Conservation (phyloP, 2,113 vertebrate genomes). For the Oceanites oceanicus region DNA sequence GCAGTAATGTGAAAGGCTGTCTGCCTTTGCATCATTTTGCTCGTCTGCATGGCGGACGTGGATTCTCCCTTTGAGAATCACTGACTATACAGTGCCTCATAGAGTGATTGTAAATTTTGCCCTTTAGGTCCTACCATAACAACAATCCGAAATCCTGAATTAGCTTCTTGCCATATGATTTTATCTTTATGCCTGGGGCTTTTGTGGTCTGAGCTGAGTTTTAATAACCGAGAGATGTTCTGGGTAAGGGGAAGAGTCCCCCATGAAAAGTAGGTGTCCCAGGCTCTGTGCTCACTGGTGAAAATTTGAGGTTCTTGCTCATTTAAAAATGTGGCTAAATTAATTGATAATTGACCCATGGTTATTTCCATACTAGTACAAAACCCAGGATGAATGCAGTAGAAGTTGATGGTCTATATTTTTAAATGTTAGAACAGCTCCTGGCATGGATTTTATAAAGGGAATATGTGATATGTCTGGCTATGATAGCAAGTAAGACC, state of each 20-base stretch:
- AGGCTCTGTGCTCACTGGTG: background rate
- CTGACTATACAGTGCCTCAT: background rate
- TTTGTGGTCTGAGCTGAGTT: background rate
- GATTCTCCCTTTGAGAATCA: background rate
- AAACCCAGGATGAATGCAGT: background rate
- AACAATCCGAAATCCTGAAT: background rate
- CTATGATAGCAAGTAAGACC: background rate
- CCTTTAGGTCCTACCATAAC: background rate
- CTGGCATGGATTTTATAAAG: background rate
- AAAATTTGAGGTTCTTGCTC: background rate
- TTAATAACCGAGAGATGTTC: background rate
- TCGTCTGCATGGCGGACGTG: background rate
- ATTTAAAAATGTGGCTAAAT: background rate
- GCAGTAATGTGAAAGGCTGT: background rate
- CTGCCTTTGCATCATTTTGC: background rate
- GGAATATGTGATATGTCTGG: background rate
- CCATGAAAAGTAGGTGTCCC: too few relatives aligned
- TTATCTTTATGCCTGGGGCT: background rate
- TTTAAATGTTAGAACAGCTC: background rate
- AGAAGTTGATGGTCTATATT: background rate
- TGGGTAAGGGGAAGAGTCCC: background rate
- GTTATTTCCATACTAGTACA: background rate
- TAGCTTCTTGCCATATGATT: background rate
- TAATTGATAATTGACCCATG: too few relatives aligned
- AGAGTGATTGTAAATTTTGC: background rate